phyloP scores from a whole-genome alignment of 2,113 vertebrate species.

The Ellobius talpinus region DNA sequence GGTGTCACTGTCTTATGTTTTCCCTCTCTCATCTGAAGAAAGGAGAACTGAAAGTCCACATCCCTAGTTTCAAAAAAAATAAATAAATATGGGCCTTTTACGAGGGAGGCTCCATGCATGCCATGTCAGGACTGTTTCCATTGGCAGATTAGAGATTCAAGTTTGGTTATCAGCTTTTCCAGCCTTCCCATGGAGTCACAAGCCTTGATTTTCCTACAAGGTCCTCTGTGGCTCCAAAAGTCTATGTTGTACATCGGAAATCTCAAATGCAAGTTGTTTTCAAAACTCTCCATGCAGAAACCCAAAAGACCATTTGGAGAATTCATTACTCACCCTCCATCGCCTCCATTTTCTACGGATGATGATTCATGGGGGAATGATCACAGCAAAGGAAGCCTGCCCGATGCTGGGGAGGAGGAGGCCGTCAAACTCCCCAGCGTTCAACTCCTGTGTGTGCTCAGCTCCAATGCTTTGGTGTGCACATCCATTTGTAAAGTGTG shows the following conservation, averaged over 20 bases:
- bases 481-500: constrained; percentile 32
- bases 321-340: constrained; percentile 68
- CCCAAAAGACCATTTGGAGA: constrained; percentile 60
- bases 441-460: background rate
- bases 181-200: background rate
- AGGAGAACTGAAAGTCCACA: background rate
- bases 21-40: background rate
- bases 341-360: constrained; percentile 57
- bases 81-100: background rate
- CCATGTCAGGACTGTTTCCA: background rate
- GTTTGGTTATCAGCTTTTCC: background rate
- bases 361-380: constrained; percentile 74
- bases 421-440: background rate
- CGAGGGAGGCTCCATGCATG: background rate
- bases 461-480: background rate
- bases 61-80: background rate
- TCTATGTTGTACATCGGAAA: constrained; percentile 56
- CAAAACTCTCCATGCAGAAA: constrained; percentile 71
- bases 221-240: constrained; percentile 25
- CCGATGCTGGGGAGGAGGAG: background rate
- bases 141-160: background rate
- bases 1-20: background rate
- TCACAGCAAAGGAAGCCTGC: constrained; percentile 70
- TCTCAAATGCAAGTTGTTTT: constrained; percentile 74
- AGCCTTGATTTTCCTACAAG: background rate